A percentile compares a stretch with the other conserved stretches of the same genome.
Conservation (phyloP, 1,140 invertebrate species). For the Microplitis mediator region DNA sequence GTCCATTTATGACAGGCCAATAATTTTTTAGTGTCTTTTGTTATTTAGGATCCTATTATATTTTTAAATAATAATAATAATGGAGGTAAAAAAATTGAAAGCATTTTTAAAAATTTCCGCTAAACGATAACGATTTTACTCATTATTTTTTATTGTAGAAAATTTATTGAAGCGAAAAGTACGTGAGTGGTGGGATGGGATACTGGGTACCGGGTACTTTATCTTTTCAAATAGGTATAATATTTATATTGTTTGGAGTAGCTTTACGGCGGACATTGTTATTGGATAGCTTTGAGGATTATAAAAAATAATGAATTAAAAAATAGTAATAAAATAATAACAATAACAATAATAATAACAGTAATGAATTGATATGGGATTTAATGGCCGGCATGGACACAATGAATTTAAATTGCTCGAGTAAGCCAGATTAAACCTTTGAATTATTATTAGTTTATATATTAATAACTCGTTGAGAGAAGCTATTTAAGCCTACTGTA, state of each 20-base stretch:
- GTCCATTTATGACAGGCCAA: slow-evolving; percentile 19
- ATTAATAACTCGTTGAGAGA: slow-evolving; percentile 4
- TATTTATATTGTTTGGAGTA: no score
- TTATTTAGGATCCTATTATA: slow-evolving; percentile 1
- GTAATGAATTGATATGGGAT: not conserved
- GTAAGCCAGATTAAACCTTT: slow-evolving; percentile 11
- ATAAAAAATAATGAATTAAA: not conserved
- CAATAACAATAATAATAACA: not conserved
- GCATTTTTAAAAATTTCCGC: not conserved
- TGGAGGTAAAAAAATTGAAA: slow-evolving; percentile 2
- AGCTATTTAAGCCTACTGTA: not conserved
- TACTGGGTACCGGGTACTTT: no score
- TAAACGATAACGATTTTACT: not conserved
- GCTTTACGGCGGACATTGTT: not conserved
- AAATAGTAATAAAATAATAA: not conserved
- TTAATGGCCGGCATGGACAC: not conserved
- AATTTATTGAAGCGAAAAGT: no score
- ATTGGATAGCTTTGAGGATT: not conserved
- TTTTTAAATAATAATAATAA: not conserved
- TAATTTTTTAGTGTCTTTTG: slow-evolving; percentile 1
- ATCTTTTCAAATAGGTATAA: no score
- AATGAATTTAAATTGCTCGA: not conserved
- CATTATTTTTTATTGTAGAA: not conserved
- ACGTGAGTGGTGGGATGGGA: no score
- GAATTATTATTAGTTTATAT: slow-evolving; percentile 9